Evolutionary conservation across 2,113 vertebrate species (phyloP).

Genomic region (Toxostoma redivivum): DNA sequence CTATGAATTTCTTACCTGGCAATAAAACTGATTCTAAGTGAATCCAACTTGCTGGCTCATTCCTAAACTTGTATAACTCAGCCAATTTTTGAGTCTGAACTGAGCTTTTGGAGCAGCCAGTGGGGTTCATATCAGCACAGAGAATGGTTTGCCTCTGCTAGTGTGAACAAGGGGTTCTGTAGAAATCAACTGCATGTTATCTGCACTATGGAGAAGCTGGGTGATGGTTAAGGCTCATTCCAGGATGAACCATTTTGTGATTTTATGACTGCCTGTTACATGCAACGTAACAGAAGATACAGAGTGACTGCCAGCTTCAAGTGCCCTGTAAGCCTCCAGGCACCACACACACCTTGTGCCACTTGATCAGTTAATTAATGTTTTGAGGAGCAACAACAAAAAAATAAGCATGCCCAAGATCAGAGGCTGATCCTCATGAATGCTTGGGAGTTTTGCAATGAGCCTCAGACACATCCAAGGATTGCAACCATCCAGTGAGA

Average conservation of each 20-base stretch:
- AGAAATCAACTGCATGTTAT: neutral
- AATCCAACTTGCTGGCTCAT: constrained; percentile 35
- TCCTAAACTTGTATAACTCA: neutral
- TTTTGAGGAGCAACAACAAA: neutral
- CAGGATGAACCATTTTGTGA: neutral
- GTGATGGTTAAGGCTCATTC: neutral
- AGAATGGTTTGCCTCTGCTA: neutral
- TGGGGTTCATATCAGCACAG: neutral
- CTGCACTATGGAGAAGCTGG: too few relatives aligned
- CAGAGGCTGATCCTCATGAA: neutral
- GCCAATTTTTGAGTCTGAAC: neutral
- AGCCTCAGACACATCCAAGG: neutral
- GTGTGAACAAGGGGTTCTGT: neutral
- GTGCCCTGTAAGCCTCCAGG: neutral
- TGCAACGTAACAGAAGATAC: neutral
- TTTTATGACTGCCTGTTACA: neutral
- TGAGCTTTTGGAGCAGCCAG: neutral
- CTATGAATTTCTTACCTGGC: constrained; percentile 97
- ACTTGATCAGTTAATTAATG: neutral
- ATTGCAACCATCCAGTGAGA: neutral
- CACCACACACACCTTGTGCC: neutral
- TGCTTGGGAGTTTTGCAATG: neutral
- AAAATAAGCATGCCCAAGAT: neutral
- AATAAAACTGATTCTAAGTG: constrained; percentile 91
- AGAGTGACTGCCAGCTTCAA: neutral